Evolutionary conservation across 1,140 invertebrate genomes (phyloP).

Genomic region (Heterodera schachtii): DNA sequence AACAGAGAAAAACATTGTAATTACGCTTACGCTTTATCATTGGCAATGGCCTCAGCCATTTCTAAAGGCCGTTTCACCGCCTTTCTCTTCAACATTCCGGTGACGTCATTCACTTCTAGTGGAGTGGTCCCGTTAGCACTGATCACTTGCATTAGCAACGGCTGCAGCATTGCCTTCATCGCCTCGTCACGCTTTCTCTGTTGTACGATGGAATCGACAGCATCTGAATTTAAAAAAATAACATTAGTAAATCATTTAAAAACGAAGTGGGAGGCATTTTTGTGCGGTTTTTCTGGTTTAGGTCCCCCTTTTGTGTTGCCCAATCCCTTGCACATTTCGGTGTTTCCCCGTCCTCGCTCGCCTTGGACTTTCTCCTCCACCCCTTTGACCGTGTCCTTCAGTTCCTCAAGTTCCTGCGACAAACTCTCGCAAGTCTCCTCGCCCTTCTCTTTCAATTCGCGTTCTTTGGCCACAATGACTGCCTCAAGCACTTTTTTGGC

Average conservation of each 20-base stretch:
- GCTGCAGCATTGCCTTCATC: neutral
- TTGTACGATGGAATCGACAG: neutral
- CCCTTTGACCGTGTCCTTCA: conserved; percentile 22
- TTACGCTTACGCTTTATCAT: neutral
- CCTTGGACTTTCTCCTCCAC: conserved; percentile 25
- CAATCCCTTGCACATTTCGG: too few species aligned
- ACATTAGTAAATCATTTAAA: too few species aligned
- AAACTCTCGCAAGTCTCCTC: conserved; percentile 3
- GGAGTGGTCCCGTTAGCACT: neutral
- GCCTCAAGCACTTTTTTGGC: conserved; percentile 24
- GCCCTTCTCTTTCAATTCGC: conserved; percentile 3
- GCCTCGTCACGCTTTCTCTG: conserved; percentile 5
- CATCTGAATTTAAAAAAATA: neutral
- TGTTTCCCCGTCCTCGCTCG: too few species aligned
- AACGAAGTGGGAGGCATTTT: too few species aligned
- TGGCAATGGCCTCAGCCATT: neutral
- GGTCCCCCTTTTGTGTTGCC: too few species aligned
- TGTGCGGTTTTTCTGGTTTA: too few species aligned
- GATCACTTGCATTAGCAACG: neutral
- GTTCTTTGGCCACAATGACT: conserved; percentile 26
- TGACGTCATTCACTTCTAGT: conserved; percentile 12
- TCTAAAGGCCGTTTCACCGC: conserved; percentile 26
- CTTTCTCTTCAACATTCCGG: conserved; percentile 16
- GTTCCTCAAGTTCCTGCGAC: conserved; percentile 25
- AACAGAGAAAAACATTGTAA: neutral